Evolutionary conservation across 2,888 invertebrate genomes (phyloP), one percentile per base, ranked within the genome.

Genomic region (Icerya purchasi): DNA sequence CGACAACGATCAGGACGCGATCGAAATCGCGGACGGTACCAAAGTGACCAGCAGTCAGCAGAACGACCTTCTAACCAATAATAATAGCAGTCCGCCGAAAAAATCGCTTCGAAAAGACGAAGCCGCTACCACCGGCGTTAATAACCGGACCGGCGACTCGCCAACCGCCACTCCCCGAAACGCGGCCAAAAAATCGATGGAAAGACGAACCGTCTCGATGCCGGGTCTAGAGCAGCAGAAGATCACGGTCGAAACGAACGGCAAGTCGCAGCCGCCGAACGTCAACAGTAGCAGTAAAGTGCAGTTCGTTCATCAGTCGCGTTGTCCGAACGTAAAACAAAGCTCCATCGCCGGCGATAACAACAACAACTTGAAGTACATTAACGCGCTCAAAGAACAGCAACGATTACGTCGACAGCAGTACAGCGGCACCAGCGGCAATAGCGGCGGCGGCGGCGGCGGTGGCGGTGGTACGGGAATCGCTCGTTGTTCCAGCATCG

Each of bases 1-100:
- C 63, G 74, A 78, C 70, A 75, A 80, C 69, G 81, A 82, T 68
- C 81, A 81, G 69, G 81, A 82, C 66, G 82, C 81, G 66, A 79
- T 81, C 63, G 81, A 81, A 66, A 61, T 61, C 14, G n/a, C n/a
- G n/a, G 36, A 36, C 36, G 36, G 36, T 5, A 5, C 14, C 36
- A 14, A 8, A 5, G 36, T 36, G 8, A 36, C 5, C 14, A 36
- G 14, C 14, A 36, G 14, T 36, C 5, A 36, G 5, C 5, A 36
- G 5, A 36, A 36, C 14, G n/a, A n/a, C n/a, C n/a, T n/a, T n/a
- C n/a, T n/a, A n/a, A n/a, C n/a, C n/a, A 36, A 36, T 36, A 80
- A 81, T 67, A 81, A 81, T 68, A 75, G 78, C 66, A 71, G 70
- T 60, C 21, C 21, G 53, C 21, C 53, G 5, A n/a, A n/a, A n/a